Conservation (phyloP, 2,888 invertebrate genomes). For the Julus scandinavius region DNA sequence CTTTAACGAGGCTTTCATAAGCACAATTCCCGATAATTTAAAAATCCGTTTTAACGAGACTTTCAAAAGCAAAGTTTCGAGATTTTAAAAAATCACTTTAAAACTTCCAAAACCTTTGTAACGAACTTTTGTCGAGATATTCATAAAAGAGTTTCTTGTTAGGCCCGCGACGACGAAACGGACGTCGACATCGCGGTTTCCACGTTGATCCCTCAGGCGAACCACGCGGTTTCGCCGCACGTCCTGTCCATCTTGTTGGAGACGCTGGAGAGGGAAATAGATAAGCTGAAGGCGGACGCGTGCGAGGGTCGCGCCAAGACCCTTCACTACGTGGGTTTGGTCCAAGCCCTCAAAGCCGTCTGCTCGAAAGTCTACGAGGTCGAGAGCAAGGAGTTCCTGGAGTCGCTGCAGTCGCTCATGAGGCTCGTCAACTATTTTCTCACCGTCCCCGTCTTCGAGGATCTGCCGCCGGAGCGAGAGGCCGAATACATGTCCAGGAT, state of each 20-base stretch:
- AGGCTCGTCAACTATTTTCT: slow-evolving; percentile 8
- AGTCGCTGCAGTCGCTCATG: slow-evolving; percentile 75
- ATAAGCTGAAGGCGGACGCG: background rate
- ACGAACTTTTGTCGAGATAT: too few species aligned
- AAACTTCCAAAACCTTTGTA: too few species aligned
- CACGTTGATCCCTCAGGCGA: slow-evolving; percentile 79
- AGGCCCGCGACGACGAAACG: slow-evolving; percentile 79
- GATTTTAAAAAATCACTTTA: too few species aligned
- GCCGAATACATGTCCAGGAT: background rate
- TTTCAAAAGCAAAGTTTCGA: too few species aligned
- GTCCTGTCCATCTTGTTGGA: slow-evolving; percentile 86
- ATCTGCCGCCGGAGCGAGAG: background rate
- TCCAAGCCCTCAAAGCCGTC: slow-evolving; percentile 92
- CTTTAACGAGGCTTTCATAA: too few species aligned
- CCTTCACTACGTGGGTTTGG: slow-evolving; percentile 74
- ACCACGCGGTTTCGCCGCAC: slow-evolving; percentile 81
- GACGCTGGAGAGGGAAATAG: slow-evolving; percentile 68
- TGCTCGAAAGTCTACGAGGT: slow-evolving; percentile 88
- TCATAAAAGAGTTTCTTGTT: background rate
- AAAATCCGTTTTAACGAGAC: too few species aligned
- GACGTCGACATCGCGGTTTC: slow-evolving; percentile 80
- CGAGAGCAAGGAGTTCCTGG: slow-evolving; percentile 87
- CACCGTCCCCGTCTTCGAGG: background rate
- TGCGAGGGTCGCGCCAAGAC: slow-evolving; percentile 40
- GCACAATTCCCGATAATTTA: too few species aligned